A percentile compares a stretch with the other conserved stretches of the same genome.
These are phyloP conservation scores for Adelphocoris suturalis DNA, from an alignment of 2,888 invertebrate species.

Conservation along the genomic window DNA sequence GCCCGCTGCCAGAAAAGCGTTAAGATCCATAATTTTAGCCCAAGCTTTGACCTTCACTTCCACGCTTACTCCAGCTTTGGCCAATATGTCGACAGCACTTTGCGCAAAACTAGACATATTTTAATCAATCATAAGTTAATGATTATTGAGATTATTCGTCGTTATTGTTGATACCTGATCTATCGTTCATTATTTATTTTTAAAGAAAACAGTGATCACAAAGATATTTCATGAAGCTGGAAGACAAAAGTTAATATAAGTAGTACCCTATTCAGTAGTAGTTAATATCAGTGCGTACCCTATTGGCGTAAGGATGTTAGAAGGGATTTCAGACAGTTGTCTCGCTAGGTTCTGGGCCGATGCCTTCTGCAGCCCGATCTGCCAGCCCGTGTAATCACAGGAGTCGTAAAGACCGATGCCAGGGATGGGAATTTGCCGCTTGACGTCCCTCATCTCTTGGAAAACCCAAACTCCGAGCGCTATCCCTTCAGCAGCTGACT, in stretches of 20 bases:
- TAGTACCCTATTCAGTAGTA: too few species aligned
- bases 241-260: too few species aligned
- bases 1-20: slow-evolving; percentile 87
- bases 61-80: slow-evolving; percentile 82
- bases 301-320: slow-evolving; percentile 89
- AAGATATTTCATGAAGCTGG: too few species aligned
- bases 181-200: too few species aligned
- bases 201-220: too few species aligned
- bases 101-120: slow-evolving; percentile 84
- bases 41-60: slow-evolving; percentile 85
- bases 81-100: slow-evolving; percentile 82
- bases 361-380: slow-evolving; percentile 85
- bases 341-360: slow-evolving; percentile 90
- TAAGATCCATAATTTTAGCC: slow-evolving; percentile 89
- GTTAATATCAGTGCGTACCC: slow-evolving; percentile 82
- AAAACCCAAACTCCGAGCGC: slow-evolving; percentile 85
- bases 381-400: slow-evolving; percentile 86
- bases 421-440: slow-evolving; percentile 77
- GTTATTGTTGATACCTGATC: too few species aligned
- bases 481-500: slow-evolving; percentile 90
- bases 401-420: slow-evolving; percentile 82
- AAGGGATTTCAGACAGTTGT: slow-evolving; percentile 88
- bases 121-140: too few species aligned
- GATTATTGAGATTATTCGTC: too few species aligned
- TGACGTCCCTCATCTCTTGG: slow-evolving; percentile 81